These are phyloP conservation scores for Syrphus vitripennis DNA, from an alignment of 2,888 invertebrate genomes.

Conservation along the genomic window DNA sequence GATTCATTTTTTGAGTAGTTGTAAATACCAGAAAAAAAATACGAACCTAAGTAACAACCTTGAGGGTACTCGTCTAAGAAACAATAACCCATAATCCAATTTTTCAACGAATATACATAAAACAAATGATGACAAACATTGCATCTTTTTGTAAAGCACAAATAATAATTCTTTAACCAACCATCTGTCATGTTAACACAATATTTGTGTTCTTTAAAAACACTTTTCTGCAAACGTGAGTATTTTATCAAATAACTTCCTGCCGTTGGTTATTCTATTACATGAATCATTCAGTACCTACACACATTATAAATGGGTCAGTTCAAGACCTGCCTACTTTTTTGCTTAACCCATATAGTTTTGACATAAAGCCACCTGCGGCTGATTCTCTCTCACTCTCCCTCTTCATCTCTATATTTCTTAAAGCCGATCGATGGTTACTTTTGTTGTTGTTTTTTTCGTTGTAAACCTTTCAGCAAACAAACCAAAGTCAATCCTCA, in stretches of 20 bases:
- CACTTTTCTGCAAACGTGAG: constrained; percentile 47
- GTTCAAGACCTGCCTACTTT: constrained; percentile 21
- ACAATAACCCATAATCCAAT: neutral
- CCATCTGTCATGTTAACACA: constrained; percentile 35
- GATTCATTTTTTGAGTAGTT: too few species aligned
- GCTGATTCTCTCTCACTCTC: constrained; percentile 1
- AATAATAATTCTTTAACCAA: constrained; percentile 7
- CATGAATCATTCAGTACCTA: neutral
- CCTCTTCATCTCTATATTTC: neutral
- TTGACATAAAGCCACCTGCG: constrained; percentile 45
- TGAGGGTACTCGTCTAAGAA: neutral
- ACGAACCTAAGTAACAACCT: neutral
- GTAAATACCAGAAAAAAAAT: neutral
- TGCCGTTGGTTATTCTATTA: neutral
- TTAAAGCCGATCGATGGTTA: neutral
- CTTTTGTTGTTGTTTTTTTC: neutral
- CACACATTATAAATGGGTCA: neutral
- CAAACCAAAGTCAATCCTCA: constrained; percentile 58
- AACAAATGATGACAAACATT: constrained; percentile 10
- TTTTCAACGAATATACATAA: neutral
- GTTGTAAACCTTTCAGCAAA: constrained; percentile 30
- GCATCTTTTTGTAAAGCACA: neutral
- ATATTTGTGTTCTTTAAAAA: constrained; percentile 38
- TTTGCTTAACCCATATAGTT: constrained; percentile 2
- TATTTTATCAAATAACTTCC: constrained; percentile 16